phyloP scores from a whole-genome alignment of 2,888 invertebrate genomes.

The Drosophila histrio region DNA sequence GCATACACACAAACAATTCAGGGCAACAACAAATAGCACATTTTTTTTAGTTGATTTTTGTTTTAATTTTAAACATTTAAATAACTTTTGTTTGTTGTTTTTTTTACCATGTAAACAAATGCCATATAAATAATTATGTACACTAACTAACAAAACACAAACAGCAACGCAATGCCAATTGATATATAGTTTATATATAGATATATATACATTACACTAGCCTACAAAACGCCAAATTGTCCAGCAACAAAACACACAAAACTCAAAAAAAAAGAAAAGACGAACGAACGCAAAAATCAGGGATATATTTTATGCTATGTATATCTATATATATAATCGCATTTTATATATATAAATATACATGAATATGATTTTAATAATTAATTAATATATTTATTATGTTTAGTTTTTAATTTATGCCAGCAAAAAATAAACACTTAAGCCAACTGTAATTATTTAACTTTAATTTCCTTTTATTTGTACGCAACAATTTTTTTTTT shows the following conservation, averaged over 20 bases:
- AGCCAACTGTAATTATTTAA: constrained; percentile 29
- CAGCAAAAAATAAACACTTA: constrained; percentile 10
- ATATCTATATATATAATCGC: constrained; percentile 13
- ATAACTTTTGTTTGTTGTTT: constrained; percentile 28
- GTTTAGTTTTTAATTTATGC: constrained; percentile 47
- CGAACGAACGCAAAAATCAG: constrained; percentile 53
- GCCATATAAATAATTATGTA: constrained; percentile 56
- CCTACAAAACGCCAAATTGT: constrained; percentile 70
- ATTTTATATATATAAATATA: constrained; percentile 9
- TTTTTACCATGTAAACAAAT: constrained; percentile 48
- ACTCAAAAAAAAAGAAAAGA: no score
- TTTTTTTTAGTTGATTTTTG: constrained; percentile 38
- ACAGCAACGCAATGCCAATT: constrained; percentile 67
- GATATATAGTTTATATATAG: constrained; percentile 40
- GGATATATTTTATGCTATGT: constrained; percentile 50
- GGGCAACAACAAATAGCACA: constrained; percentile 14
- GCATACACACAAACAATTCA: constrained; percentile 16
- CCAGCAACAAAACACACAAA: constrained; percentile 44
- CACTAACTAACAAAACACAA: constrained; percentile 30
- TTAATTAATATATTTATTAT: constrained; percentile 44
- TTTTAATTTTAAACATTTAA: constrained; percentile 13
- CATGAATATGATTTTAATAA: constrained; percentile 13
- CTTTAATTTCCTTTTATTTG: constrained; percentile 25
- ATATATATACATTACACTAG: constrained; percentile 30
- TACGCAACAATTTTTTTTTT: constrained; percentile 8